Base-by-base conservation (phyloP, 2,797 vertebrate species). In the Serranus cabrilla region DNA sequence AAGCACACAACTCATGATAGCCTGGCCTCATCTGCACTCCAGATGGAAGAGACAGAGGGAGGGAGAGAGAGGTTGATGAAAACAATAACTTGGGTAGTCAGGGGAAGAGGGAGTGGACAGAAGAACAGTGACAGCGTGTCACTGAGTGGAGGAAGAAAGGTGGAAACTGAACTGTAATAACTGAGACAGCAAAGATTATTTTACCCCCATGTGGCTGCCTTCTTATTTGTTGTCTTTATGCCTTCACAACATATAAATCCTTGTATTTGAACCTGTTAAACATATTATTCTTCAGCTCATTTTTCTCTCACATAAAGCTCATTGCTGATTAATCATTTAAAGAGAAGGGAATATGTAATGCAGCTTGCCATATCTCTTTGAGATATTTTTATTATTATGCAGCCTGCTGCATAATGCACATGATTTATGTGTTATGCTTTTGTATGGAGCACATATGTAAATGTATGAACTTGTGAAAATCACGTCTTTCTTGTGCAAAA, bases 271-370 rank as follows among this genome's bases (percentile, higher is more conserved):
- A n/a, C 34, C 13, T 31, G 13, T 78, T 78, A 40, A 23, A 56
- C 64, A 64, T 40, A 74, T 69, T 73, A 27, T 75, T 69, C n/a
- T 51, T 56, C 25, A 73, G 34, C 18, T 58, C n/a, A 68, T 78
- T 51, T 74, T 61, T 71, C 16, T 51, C 31, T 7, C 1, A 0
- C 56, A 51, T 57, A 40, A 58, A 57, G 10, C 31, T 67, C 18
- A 59, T 73, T 72, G 20, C 18, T 20, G 8, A 59, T 84, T 2
- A 78, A 67, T 81, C 60, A 81, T 88, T 90, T 34, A 82, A 69
- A 23, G 11, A 42, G 23, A 70, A 50, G 25, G 34, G 47, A 74
- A 56, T 73, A 51, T 27, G 3, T 43, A 57, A n/a, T 47, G 46
- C 45, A 37, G 40, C 67, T 69, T 27, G 37, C 58, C n/a, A 37